Percentiles rank a stretch among this genome's conserved stretches.
Evolutionary conservation across 2,888 invertebrate genomes (phyloP).

Genomic region (Macaria liturata): DNA sequence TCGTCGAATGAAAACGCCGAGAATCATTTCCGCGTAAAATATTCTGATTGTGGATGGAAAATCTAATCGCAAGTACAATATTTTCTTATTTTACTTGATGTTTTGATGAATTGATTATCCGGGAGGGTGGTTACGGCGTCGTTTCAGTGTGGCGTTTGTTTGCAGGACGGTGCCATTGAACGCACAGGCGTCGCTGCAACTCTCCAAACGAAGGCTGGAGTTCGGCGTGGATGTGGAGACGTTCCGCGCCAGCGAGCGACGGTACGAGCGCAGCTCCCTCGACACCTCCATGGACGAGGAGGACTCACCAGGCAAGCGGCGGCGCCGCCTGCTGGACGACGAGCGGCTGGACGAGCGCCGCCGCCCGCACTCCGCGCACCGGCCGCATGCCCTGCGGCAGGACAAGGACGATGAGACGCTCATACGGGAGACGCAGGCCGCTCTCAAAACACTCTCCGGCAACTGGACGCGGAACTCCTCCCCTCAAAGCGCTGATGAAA

Average conservation of each 20-base stretch:
- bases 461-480: constrained; percentile 90
- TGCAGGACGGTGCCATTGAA: constrained; percentile 81
- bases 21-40: constrained; percentile 84
- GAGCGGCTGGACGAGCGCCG: constrained; percentile 65
- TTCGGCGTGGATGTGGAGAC: constrained; percentile 81
- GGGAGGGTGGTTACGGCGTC: constrained; percentile 22
- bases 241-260: constrained; percentile 67
- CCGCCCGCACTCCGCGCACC: constrained; percentile 55
- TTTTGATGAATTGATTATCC: constrained; percentile 34
- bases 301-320: constrained; percentile 64
- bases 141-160: constrained; percentile 57
- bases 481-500: constrained; percentile 86
- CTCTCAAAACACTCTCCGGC: constrained; percentile 92
- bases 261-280: constrained; percentile 58
- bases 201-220: constrained; percentile 88
- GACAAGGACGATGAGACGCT: constrained; percentile 91
- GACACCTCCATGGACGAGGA: constrained; percentile 77
- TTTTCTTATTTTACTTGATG: constrained; percentile 47
- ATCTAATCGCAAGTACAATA: constrained; percentile 80
- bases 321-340: constrained; percentile 77
- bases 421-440: constrained; percentile 94
- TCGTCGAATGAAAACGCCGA: constrained; percentile 80
- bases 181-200: constrained; percentile 84
- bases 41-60: constrained; percentile 83
- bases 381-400: constrained; percentile 64